A percentile compares a stretch with the other conserved stretches of the same genome.
phyloP scores from a whole-genome alignment of 2,888 invertebrate genomes.

The Seira ritae region DNA sequence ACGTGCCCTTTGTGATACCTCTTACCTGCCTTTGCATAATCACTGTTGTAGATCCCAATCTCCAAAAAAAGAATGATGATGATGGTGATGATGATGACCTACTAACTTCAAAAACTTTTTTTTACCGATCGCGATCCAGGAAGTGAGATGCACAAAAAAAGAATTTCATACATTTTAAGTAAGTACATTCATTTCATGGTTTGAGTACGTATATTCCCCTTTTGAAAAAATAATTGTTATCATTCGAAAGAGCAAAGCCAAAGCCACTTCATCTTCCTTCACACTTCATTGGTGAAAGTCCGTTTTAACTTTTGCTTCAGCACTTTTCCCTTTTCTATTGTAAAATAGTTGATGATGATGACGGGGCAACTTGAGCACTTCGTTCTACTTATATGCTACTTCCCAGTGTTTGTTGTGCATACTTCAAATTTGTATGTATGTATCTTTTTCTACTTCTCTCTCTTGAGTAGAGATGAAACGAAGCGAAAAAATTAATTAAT shows the following conservation, averaged over 20 bases:
- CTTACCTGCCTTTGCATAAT: neutral
- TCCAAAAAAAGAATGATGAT: neutral
- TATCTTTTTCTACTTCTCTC: too few relatives aligned
- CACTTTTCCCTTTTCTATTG: neutral
- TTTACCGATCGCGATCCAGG: neutral
- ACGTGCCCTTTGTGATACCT: neutral
- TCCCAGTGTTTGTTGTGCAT: neutral
- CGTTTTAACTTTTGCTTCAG: neutral
- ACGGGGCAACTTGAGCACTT: neutral
- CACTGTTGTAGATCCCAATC: neutral
- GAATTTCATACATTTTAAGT: too few relatives aligned
- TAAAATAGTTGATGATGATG: neutral
- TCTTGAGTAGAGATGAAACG: too few relatives aligned
- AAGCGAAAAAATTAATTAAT: neutral
- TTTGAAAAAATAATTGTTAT: too few relatives aligned
- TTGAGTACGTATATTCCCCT: too few relatives aligned
- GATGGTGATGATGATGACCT: constrained; percentile 39
- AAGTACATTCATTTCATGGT: too few relatives aligned
- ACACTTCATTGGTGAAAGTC: neutral
- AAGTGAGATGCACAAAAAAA: neutral
- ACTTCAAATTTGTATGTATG: too few relatives aligned
- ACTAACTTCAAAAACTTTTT: constrained; percentile 40
- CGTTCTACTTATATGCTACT: neutral
- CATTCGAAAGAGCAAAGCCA: too few relatives aligned
- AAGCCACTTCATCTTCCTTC: too few relatives aligned